Evolutionary conservation across 2,797 vertebrate species (phyloP), one percentile per base, ranked within the genome.

Genomic region (Pogoniulus pusillus): DNA sequence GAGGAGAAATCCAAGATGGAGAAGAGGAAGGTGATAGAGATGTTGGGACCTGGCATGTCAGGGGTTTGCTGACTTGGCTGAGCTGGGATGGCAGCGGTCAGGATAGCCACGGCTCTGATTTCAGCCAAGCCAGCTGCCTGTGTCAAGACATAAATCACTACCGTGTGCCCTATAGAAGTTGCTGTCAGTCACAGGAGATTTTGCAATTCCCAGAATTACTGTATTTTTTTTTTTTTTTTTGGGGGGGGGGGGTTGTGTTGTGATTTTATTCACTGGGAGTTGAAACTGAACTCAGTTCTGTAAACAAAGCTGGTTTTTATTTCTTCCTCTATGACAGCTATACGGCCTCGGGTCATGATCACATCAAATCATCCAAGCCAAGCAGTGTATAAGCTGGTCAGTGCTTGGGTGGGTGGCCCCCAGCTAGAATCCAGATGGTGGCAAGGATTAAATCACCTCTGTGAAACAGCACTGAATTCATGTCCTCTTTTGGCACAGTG

Each of bases 11-110:
- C 63, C 63, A 27, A 22, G 53, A 19, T 62, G 85, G 77, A 64
- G 75, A n/a, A 39, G 12, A 82, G 64, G 64, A 71, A 62, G 76
- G 45, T 18, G 72, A 35, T 35, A 27, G 75, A 75, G 34, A 51
- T 0, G 0, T 12, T 23, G 85, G 79, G 54, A 37, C 27, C 32
- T 26, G 51, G 37, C 8, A 0, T 0, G 0, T 26, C 49, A 32
- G 58, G 11, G 39, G 26, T 19, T 1, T 16, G 12, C 81, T 73
- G 84, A 18, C 51, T 43, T 51, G 63, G 54, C 43, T 14, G 63
- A 9, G 64, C 64, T 22, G 41, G 5, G 59, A 8, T 45, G 0
- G 5, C 5, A n/a, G 74, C 1, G 4, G 60, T 72, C 37, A 39
- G 87, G 27, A 24, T 14, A 19, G 57, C 57, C 1, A 0, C 16